Evolutionary conservation across 2,888 invertebrate genomes (phyloP).

Genomic region (Amiota mariae): DNA sequence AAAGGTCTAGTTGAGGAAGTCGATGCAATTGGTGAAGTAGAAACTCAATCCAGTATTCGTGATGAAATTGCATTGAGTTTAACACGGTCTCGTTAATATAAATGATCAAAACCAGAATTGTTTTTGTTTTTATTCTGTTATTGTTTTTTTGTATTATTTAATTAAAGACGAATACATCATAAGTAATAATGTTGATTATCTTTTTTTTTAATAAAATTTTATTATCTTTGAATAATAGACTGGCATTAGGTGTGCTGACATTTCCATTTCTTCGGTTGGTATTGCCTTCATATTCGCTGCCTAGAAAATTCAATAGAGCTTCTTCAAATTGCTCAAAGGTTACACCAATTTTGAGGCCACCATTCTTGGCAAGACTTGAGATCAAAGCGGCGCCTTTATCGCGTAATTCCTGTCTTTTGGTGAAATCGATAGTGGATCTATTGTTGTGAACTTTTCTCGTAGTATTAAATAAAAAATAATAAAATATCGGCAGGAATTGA

Average conservation of each 20-base stretch:
- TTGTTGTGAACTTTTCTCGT: constrained; percentile 6
- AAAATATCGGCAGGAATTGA: too few species aligned
- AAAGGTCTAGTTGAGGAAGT: too few species aligned
- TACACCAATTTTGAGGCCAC: constrained; percentile 72
- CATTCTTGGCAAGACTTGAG: constrained; percentile 75
- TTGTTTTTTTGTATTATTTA: too few species aligned
- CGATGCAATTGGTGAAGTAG: too few species aligned
- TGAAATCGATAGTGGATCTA: constrained; percentile 8
- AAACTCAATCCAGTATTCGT: too few species aligned
- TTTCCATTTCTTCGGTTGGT: constrained; percentile 3
- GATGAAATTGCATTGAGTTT: too few species aligned
- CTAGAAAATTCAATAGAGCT: constrained; percentile 82
- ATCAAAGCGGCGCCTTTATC: constrained; percentile 80
- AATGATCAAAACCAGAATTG: too few species aligned
- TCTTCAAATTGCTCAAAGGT: constrained; percentile 85
- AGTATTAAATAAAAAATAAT: not conserved
- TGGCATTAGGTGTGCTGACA: not conserved
- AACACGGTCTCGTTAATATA: too few species aligned
- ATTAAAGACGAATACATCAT: too few species aligned
- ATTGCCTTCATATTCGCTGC: constrained; percentile 74
- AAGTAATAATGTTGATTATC: too few species aligned
- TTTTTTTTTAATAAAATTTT: too few species aligned
- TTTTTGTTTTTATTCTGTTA: too few species aligned
- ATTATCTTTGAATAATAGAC: constrained; percentile 17
- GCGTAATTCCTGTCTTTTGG: constrained; percentile 77